Conservation (phyloP, 2,888 invertebrate genomes). For the Drosophila tanythrix region DNA sequence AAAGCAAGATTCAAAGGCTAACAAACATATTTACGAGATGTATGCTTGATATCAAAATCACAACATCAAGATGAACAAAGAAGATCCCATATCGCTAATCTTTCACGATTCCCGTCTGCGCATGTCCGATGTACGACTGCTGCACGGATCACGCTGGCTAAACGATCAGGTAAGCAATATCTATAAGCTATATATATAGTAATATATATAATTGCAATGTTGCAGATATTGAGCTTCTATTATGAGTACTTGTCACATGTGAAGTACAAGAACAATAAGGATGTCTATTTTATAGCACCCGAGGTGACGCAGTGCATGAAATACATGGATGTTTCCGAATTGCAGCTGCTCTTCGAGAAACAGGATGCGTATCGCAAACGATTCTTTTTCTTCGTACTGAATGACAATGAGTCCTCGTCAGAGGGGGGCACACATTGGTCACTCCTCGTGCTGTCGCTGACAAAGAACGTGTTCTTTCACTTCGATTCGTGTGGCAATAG, state of each 20-base stretch:
- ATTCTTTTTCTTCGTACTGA: constrained; percentile 94
- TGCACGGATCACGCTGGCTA: constrained; percentile 93
- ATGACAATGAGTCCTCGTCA: constrained; percentile 90
- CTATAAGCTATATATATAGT: not conserved
- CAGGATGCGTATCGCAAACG: constrained; percentile 88
- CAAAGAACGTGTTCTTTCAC: constrained; percentile 91
- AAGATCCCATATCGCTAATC: constrained; percentile 89
- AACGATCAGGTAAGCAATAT: constrained; percentile 88
- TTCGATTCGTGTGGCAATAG: constrained; percentile 90
- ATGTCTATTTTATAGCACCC: constrained; percentile 92
- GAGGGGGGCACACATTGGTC: constrained; percentile 97
- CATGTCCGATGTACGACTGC: constrained; percentile 91
- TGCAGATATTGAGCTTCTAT: constrained; percentile 91
- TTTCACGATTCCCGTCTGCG: constrained; percentile 88
- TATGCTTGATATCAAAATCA: constrained; percentile 3
- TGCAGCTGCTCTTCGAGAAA: constrained; percentile 90
- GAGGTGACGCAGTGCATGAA: constrained; percentile 93
- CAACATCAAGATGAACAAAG: constrained; percentile 70
- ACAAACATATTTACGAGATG: not conserved
- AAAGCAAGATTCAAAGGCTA: constrained; percentile 49
- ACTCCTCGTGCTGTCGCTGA: constrained; percentile 91
- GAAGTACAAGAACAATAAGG: constrained; percentile 87
- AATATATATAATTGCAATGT: not conserved
- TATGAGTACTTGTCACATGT: constrained; percentile 94
- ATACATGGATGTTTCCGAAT: constrained; percentile 90